A percentile compares a stretch with the other conserved stretches of the same genome.
These are phyloP conservation scores for Drosophila maculinotata DNA, from an alignment of 2,888 invertebrate species.

Conservation along the genomic window DNA sequence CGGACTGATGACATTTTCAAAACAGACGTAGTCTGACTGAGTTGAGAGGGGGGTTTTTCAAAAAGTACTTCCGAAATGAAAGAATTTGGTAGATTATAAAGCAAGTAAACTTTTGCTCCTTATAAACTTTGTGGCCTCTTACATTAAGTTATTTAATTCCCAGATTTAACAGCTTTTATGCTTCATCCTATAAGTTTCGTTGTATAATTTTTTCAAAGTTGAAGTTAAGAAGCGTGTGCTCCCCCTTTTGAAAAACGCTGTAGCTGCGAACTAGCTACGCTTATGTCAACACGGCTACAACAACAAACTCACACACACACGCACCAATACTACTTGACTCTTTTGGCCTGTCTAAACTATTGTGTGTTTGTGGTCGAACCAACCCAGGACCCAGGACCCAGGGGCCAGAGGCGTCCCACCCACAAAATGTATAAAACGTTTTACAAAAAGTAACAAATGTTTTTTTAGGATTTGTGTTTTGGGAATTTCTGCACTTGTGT, in stretches of 20 bases:
- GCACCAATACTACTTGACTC: slow-evolving; percentile 37
- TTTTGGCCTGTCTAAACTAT: slow-evolving; percentile 58
- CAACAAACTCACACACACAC: slow-evolving; percentile 19
- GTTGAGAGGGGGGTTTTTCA: neutral
- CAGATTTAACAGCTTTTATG: neutral
- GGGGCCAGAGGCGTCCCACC: slow-evolving; percentile 15
- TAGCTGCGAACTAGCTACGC: slow-evolving; percentile 42
- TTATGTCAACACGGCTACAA: slow-evolving; percentile 52
- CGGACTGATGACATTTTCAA: slow-evolving; percentile 19
- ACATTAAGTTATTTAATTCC: neutral
- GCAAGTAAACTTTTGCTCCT: neutral
- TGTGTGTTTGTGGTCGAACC: slow-evolving; percentile 55
- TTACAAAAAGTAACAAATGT: slow-evolving; percentile 79
- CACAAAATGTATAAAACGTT: slow-evolving; percentile 48
- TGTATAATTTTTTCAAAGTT: neutral
- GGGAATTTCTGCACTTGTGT: slow-evolving; percentile 84
- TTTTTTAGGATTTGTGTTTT: slow-evolving; percentile 82
- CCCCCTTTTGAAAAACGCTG: neutral
- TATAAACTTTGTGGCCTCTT: neutral
- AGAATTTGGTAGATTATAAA: accelerated
- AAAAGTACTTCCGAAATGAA: neutral
- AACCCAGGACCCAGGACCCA: slow-evolving; percentile 5
- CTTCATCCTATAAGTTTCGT: slow-evolving; percentile 9
- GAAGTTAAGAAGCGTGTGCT: no score
- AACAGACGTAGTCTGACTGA: slow-evolving; percentile 7